phyloP scores from a whole-genome alignment of 2,888 invertebrate species.

The Artemia sp. region DNA sequence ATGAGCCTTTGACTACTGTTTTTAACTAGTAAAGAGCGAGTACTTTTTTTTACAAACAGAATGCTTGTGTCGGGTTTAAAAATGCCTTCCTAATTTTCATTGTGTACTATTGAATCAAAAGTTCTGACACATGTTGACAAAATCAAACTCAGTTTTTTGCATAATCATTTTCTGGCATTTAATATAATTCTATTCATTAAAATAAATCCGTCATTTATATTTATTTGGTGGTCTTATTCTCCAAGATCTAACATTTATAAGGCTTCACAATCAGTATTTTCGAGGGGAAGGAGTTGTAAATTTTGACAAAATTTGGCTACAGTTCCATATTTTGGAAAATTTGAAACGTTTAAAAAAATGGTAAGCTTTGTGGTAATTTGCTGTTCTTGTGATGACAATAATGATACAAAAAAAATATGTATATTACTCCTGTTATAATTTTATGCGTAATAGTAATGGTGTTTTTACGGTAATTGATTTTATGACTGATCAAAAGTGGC shows the following conservation, averaged over 20 bases:
- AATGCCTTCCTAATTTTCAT: too few species aligned
- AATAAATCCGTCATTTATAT: neutral
- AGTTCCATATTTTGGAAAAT: conserved; percentile 92
- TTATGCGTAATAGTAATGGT: neutral
- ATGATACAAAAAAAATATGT: neutral
- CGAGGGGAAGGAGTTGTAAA: conserved; percentile 70
- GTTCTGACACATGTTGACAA: too few species aligned
- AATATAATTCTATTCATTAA: too few species aligned
- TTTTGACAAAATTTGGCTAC: conserved; percentile 97
- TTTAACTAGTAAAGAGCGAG: too few species aligned
- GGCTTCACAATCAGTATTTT: conserved; percentile 86
- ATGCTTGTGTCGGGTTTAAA: too few species aligned
- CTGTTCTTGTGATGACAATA: neutral
- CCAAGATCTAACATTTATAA: conserved; percentile 96
- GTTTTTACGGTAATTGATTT: conserved; percentile 1
- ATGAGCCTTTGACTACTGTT: too few species aligned
- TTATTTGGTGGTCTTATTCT: conserved; percentile 74
- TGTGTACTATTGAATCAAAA: too few species aligned
- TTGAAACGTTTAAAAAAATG: conserved; percentile 94
- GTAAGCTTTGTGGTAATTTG: conserved; percentile 40
- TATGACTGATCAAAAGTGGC: too few species aligned
- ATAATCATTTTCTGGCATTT: too few species aligned
- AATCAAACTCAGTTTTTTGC: too few species aligned
- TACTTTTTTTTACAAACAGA: too few species aligned
- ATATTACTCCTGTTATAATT: conserved; percentile 7